Evolutionary conservation across 53 echinoderm and acorn worm species (phyloP), one percentile per base, ranked within the genome.

Genomic region (Pentamera pediparva): DNA sequence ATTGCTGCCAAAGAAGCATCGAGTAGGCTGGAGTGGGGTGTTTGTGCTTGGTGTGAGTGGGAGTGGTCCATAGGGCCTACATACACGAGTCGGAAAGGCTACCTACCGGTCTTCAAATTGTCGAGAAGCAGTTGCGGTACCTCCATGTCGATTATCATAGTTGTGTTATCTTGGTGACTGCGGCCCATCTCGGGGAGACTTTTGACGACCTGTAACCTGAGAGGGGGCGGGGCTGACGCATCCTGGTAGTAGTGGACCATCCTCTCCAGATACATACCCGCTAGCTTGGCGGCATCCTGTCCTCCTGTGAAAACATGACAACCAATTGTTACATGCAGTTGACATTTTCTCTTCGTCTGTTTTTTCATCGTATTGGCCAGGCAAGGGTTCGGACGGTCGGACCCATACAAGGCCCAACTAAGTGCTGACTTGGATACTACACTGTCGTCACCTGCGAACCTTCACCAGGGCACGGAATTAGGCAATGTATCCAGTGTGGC

Each of bases 181-280:
- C 90, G 87, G 74, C 88, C 79, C 45, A 95, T 70, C 35, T 95
- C 90, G 27, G 82, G 79, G 55, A 95, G 62, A 29, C 87, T 77
- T 27, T 82, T 78, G 13, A 91, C 75, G 2, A 80, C 81, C 76
- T 95, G 84, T 0, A 77, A 78, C 37, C 86, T 78, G 19, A 95
- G 81, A 15, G 60, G 9, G 18, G 61, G 51, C 26, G 80, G 77
- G 17, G 82, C 67, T 15, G 59, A 56, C 0, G 60, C 39, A 18
- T 79, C 79, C 25, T 22, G 36, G 21, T 85, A 28, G 40, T 59
- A 62, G 17, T 37, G 28, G 25, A 83, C 59, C 12, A 91, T 59
- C 51, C 71, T 52, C 10, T 82, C 83, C 20, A 91, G 75, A 54
- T 78, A 77, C 32, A 70, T 59, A 9, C 84, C 90, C 25, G 90